These are phyloP conservation scores for Lithophane socia DNA, from an alignment of 2,888 invertebrate species.

Conservation along the genomic window DNA sequence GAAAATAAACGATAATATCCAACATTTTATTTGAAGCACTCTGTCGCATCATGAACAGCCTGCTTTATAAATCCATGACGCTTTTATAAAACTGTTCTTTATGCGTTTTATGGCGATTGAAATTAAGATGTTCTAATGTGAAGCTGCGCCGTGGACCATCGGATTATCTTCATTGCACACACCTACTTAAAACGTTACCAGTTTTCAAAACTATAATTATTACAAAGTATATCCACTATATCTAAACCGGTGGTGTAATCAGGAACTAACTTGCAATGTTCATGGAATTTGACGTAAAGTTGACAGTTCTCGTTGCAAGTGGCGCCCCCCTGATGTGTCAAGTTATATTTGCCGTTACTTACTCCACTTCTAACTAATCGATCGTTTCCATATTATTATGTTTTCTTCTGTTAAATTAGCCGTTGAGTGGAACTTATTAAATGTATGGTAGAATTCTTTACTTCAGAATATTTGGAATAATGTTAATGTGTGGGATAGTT, in stretches of 20 bases:
- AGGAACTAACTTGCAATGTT: not conserved
- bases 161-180: conserved; percentile 59
- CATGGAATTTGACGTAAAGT: conserved; percentile 27
- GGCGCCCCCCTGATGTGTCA: conserved; percentile 26
- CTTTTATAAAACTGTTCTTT: conserved; percentile 84
- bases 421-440: conserved; percentile 37
- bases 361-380: conserved; percentile 44
- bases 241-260: not conserved
- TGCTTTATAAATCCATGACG: conserved; percentile 72
- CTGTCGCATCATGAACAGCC: conserved; percentile 65
- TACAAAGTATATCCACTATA: conserved; percentile 24
- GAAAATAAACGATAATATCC: too few relatives aligned
- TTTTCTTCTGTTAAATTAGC: conserved; percentile 34
- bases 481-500: conserved; percentile 35
- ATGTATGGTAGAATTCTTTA: conserved; percentile 22
- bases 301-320: conserved; percentile 15
- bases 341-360: conserved; percentile 22
- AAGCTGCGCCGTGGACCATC: conserved; percentile 65
- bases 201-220: conserved; percentile 47
- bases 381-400: conserved; percentile 38
- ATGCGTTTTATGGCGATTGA: conserved; percentile 86
- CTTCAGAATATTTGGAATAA: not conserved
- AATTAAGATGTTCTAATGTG: conserved; percentile 87
- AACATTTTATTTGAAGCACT: not conserved
- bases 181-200: conserved; percentile 58